Base-by-base conservation (phyloP, 2,888 invertebrate species). In the Aphelenchoides bicaudatus region DNA sequence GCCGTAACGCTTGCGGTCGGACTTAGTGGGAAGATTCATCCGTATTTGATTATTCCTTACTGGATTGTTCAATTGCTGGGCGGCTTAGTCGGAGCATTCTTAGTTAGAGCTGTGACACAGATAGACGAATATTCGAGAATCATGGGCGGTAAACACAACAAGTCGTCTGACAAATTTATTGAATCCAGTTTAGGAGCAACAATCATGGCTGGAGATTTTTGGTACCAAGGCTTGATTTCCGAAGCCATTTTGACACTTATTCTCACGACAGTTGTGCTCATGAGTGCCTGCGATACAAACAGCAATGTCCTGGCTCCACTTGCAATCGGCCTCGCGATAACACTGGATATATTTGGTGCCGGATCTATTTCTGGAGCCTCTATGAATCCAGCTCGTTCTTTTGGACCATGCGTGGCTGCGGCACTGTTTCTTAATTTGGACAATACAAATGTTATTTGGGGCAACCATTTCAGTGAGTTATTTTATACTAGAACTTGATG, bases 301-400 rank as follows among this genome's bases (percentile, higher is more conserved):
- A 73, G 72, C 48, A 69, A 70, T 39, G 56, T 68, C 3, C 57
- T 80, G 27, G 80, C 79, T 1, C 79, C 80, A 1, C 60, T 81
- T 3, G 80, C 78, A 10, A 80, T 81, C 31, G 81, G 81, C 10
- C 71, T 81, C 37, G 72, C 79, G 1, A 72, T 81, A 2, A 56
- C 68, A 8, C 76, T 77, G 2, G 77, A 74, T 62, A 79, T 81
- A 29, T 63, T 79, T 50, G 79, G 77, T 23, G 80, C 73, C 80
- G 74, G 39, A 43, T 46, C 60, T 19, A 63, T 78, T 2, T 78
- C 78, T 10, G 81, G 81, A 8, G 81, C 79, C 1, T 79, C 78
- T 21, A 79, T 81, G 80, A 81, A 81, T 60, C 81, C 81, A 4
- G 80, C 80, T 16, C 68, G 81, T 34, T 78, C 77, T 43, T 74